Evolutionary conservation across 2,888 invertebrate genomes (phyloP).

Genomic region (Crocallis elinguaria): DNA sequence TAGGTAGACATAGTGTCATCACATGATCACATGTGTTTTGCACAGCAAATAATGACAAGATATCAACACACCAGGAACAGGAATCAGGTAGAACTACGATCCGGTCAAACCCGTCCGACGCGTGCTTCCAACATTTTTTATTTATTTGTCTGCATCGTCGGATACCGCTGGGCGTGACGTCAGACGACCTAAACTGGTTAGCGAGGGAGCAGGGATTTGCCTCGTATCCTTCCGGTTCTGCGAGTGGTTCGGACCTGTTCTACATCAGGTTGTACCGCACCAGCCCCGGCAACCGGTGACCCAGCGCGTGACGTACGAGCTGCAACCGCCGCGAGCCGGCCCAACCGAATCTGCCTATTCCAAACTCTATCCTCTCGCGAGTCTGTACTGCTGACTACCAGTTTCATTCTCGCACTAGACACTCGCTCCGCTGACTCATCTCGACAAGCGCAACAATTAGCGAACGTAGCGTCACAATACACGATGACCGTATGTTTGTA

Average conservation of each 20-base stretch:
- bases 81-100: conserved; percentile 85
- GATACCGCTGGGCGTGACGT: conserved; percentile 84
- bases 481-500: conserved; percentile 72
- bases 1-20: conserved; percentile 17
- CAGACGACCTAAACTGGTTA: conserved; percentile 84
- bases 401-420: conserved; percentile 63
- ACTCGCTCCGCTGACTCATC: conserved; percentile 74
- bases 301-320: conserved; percentile 71
- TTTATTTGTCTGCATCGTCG: conserved; percentile 84
- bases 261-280: conserved; percentile 77
- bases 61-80: conserved; percentile 81
- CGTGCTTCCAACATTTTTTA: conserved; percentile 85
- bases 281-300: conserved; percentile 52
- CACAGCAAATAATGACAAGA: conserved; percentile 60
- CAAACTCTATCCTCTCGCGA: conserved; percentile 49
- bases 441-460: conserved; percentile 77
- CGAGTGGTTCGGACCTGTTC: conserved; percentile 81
- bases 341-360: conserved; percentile 53
- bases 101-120: conserved; percentile 84
- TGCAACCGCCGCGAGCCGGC: conserved; percentile 46
- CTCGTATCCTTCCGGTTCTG: conserved; percentile 85
- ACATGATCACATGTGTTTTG: conserved; percentile 40
- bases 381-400: conserved; percentile 51
- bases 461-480: conserved; percentile 74
- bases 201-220: conserved; percentile 85